Conservation (phyloP, 2,797 vertebrate genomes). For the Furcifer pardalis region DNA sequence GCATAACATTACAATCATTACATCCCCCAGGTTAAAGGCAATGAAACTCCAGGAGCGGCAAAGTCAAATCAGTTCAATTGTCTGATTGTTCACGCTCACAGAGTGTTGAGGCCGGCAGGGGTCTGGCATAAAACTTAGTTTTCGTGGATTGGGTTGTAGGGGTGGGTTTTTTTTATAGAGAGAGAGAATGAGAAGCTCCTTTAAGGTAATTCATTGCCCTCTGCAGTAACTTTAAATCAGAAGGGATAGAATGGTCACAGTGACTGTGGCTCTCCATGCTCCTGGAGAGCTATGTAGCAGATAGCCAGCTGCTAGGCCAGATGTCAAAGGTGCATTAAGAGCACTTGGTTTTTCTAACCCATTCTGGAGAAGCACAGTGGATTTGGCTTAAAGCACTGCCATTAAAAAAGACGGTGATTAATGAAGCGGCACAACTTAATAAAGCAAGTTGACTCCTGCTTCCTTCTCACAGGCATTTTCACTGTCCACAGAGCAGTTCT, state of each 20-base stretch:
- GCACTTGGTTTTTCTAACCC: slow-evolving; percentile 76
- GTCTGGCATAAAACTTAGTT: slow-evolving; percentile 76
- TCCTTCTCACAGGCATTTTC: slow-evolving; percentile 76
- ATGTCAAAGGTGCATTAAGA: slow-evolving; percentile 84
- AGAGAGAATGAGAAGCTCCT: slow-evolving; percentile 71
- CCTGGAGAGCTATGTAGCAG: slow-evolving; percentile 76
- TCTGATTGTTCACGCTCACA: slow-evolving; percentile 80
- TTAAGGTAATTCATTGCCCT: slow-evolving; percentile 85
- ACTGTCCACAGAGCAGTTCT: slow-evolving; percentile 80
- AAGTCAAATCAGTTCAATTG: slow-evolving; percentile 86
- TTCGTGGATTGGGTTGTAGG: background rate
- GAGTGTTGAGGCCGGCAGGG: slow-evolving; percentile 78
- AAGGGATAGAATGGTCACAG: slow-evolving; percentile 77
- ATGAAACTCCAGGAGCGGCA: slow-evolving; percentile 82
- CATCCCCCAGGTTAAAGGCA: slow-evolving; percentile 79
- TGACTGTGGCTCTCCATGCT: slow-evolving; percentile 75
- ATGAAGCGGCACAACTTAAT: slow-evolving; percentile 81
- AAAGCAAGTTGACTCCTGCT: slow-evolving; percentile 76
- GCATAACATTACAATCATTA: slow-evolving; percentile 78
- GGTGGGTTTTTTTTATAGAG: slow-evolving; percentile 57
- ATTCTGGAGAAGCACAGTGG: slow-evolving; percentile 74
- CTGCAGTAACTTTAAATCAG: slow-evolving; percentile 79
- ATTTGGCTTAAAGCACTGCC: slow-evolving; percentile 76
- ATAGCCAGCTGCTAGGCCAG: slow-evolving; percentile 82
- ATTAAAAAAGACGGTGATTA: slow-evolving; percentile 82